phyloP scores from a whole-genome alignment of 2,797 vertebrate genomes.

The Fistularia tabacaria region DNA sequence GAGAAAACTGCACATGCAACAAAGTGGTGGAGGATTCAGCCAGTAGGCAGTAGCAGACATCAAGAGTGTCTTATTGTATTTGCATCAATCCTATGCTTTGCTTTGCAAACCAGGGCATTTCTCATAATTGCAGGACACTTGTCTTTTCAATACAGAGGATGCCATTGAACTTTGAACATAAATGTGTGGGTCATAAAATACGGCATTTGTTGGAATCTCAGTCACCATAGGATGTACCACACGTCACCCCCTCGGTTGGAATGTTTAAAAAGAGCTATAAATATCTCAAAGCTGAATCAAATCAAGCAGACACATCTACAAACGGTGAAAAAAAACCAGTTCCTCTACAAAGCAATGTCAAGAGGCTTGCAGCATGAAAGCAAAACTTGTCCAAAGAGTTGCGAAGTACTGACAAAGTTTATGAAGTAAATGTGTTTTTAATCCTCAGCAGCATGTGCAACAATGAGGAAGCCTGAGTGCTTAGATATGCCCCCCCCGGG shows the following conservation, averaged over 20 bases:
- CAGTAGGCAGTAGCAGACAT: constrained; percentile 37
- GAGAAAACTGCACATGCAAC: constrained; percentile 39
- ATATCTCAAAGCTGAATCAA: constrained; percentile 65
- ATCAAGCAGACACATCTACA: constrained; percentile 63
- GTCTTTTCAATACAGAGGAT: too few species aligned
- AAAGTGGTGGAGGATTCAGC: constrained; percentile 34
- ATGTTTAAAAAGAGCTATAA: constrained; percentile 58
- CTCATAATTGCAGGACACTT: too few species aligned
- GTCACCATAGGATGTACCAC: constrained; percentile 31
- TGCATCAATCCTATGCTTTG: constrained; percentile 8
- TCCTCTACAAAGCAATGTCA: constrained; percentile 67
- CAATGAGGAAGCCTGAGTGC: constrained; percentile 63
- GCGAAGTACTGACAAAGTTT: constrained; percentile 68
- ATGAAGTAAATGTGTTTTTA: constrained; percentile 69
- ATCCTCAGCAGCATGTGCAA: constrained; percentile 67
- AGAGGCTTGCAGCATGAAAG: constrained; percentile 68
- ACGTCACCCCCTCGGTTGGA: constrained; percentile 43
- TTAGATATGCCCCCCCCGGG: constrained; percentile 69
- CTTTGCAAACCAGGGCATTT: too few species aligned
- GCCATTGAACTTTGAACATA: too few species aligned
- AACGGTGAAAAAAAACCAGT: constrained; percentile 33
- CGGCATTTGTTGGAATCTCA: constrained; percentile 41
- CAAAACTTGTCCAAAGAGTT: constrained; percentile 67
- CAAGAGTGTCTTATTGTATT: constrained; percentile 11
- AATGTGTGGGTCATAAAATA: constrained; percentile 12